Conservation (phyloP, 2,113 vertebrate species). For the Anarhynchus alexandrinus region DNA sequence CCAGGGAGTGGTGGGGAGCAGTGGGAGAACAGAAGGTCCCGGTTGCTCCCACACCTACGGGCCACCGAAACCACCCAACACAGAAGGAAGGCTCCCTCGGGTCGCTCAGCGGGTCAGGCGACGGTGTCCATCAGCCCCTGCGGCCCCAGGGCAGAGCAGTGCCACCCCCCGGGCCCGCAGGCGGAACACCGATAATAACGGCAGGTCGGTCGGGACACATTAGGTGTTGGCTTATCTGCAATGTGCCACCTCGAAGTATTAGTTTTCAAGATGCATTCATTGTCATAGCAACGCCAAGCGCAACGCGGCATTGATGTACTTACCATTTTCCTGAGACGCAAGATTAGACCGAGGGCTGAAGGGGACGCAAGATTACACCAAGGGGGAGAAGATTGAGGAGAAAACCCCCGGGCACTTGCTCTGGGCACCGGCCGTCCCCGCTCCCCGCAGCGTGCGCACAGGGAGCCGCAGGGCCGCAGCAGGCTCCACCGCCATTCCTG, state of each 20-base stretch:
- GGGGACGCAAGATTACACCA: neutral
- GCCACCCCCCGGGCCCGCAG: rapidly evolving
- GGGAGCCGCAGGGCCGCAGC: rapidly evolving
- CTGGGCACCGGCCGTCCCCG: rapidly evolving
- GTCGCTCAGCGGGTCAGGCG: rapidly evolving
- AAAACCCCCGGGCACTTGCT: rapidly evolving
- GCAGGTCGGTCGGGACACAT: rapidly evolving
- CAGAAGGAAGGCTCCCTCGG: neutral
- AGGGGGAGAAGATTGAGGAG: neutral
- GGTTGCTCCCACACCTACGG: rapidly evolving
- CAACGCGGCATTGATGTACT: neutral
- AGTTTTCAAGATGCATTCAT: neutral
- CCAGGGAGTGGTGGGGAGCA: neutral
- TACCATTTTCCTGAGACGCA: rapidly evolving
- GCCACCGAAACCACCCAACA: rapidly evolving
- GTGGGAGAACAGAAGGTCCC: rapidly evolving
- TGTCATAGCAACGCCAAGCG: neutral
- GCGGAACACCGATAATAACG: rapidly evolving
- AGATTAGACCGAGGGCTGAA: neutral
- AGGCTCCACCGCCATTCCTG: rapidly evolving
- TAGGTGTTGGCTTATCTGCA: neutral
- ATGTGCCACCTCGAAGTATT: neutral
- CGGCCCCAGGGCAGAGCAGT: rapidly evolving
- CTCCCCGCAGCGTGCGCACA: no score
- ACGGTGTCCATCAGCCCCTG: rapidly evolving